These are phyloP conservation scores for Champsocephalus esox DNA, from an alignment of 2,797 vertebrate genomes.

Conservation along the genomic window DNA sequence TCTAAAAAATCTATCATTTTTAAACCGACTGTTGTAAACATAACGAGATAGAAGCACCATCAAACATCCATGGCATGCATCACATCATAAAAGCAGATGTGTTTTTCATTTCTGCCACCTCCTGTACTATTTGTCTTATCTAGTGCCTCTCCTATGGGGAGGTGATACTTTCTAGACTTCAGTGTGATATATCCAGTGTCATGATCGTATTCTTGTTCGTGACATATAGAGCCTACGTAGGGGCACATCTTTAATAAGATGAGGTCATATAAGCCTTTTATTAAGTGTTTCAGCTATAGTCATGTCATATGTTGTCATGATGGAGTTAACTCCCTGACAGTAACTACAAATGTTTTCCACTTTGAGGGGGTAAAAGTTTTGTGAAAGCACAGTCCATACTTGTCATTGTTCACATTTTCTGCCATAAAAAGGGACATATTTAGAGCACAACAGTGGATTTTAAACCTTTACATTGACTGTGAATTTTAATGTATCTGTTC, in stretches of 20 bases:
- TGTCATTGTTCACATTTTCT: conserved; percentile 21
- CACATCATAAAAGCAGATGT: conserved; percentile 52
- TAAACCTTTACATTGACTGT: not conserved
- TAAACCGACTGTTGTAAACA: conserved; percentile 29
- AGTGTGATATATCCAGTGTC: conserved; percentile 44
- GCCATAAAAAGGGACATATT: not conserved
- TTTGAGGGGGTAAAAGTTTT: conserved; percentile 16
- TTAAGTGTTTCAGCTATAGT: not conserved
- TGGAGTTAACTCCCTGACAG: conserved; percentile 6
- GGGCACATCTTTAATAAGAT: conserved; percentile 6
- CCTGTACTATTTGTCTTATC: conserved; percentile 43
- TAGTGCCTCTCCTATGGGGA: conserved; percentile 34
- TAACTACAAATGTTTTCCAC: conserved; percentile 1
- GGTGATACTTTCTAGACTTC: conserved; percentile 46
- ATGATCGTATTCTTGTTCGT: conserved; percentile 15
- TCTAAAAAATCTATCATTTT: not conserved
- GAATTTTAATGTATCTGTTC: not conserved
- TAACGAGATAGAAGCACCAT: conserved; percentile 1
- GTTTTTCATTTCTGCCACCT: conserved; percentile 32
- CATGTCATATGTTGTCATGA: conserved; percentile 9
- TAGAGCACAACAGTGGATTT: not conserved
- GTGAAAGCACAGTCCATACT: not conserved
- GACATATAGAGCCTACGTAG: conserved; percentile 11
- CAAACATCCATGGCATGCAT: conserved; percentile 37
- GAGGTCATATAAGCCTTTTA: conserved; percentile 3